Base-by-base conservation (phyloP, 2,888 invertebrate species). In the Scaptomyza parva region DNA sequence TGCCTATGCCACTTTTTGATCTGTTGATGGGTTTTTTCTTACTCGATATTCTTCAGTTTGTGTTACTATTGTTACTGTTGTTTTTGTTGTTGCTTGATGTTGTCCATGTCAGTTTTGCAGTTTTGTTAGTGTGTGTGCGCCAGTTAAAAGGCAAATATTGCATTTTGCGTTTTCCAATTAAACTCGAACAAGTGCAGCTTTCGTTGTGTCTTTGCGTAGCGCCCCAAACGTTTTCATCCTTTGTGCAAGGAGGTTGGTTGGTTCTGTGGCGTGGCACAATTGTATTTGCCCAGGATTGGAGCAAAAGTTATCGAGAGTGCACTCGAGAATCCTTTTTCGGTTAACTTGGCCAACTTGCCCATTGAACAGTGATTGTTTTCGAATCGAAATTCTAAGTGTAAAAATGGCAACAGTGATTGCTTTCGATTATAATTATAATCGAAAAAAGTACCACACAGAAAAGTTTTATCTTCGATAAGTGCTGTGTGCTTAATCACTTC, bases 81-180 rank as follows among this genome's bases (percentile, higher is more conserved):
- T 30, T 12, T 12, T 4, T 30, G 30, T 41, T 48, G 40, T 40
- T 44, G 37, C 26, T 59, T 37, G 55, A 40, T 30, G 6, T 1
- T 28, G 28, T 53, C 54, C n/a, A 47, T 18, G n/a, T 48, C 43
- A 12, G 43, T 37, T 37, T 37, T 37, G 8, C 35, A 14, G 45
- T 44, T 64, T 63, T 53, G 44, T 2, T 37, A 7, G 14, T 37
- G 41, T 8, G 43, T 54, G n/a, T n/a, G n/a, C n/a, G n/a, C n/a
- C 14, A 11, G 41, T n/a, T 40, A 44, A 24, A 47, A 39, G 68
- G 73, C 86, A 86, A 86, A 88, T 86, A 87, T 88, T 82, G 88
- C 82, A 79, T 75, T 85, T 88, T 86, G 70, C 66, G 62, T 67
- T 82, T 88, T 82, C 80, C 82, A 82, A 82, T 88, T 82, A 82